Evolutionary conservation across 35 echinoderm and acorn worm genomes (phyloP), one percentile per base, ranked within the genome.

Genomic region (Hemicentrotus pulcherrimus): DNA sequence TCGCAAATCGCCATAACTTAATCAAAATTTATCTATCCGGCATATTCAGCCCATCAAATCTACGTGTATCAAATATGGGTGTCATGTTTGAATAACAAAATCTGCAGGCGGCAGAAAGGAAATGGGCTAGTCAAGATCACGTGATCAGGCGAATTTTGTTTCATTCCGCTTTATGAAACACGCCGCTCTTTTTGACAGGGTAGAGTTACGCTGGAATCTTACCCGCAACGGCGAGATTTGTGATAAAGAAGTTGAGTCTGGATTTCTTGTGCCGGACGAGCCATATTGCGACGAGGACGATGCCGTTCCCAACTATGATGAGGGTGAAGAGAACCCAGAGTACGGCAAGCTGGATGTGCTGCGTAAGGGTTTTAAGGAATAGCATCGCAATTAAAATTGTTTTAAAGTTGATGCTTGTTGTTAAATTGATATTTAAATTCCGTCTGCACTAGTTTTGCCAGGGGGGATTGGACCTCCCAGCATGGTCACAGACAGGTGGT

Each of bases 211-310:
- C 2, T 78, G 65, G 65, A 78, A 32, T 91, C 96, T 96, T 78
- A 99, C 98, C 98, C 95, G 98, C 95, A 91, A 95, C 61, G 22
- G 98, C 98, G 11, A 99, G 94, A 95, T 99, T 96, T 46, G 96
- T 97, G 9, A 99, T 96, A 85, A 99, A 99, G 95, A 99, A 99
- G 61, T 99, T 99, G 35, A 99, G 91, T 92, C 96, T 95, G 9
- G 98, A 99, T 91, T 99, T 99, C 48, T 99, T 99, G 94, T 99
- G 96, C 10, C 98, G 86, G 24, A 99, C 96, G 48, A 94, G 88
- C 35, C 88, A 99, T 5, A 99, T 31, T 9, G 98, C 96, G 0
- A 96, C 5, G 18, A 99, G 95, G 9, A 99, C 98, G 4, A 96
- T 95, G 2, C 86, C 86, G 95, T 99, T 99, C 9, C 98, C 98